phyloP scores from a whole-genome alignment of 2,888 invertebrate species.

The Clostera curtula region DNA sequence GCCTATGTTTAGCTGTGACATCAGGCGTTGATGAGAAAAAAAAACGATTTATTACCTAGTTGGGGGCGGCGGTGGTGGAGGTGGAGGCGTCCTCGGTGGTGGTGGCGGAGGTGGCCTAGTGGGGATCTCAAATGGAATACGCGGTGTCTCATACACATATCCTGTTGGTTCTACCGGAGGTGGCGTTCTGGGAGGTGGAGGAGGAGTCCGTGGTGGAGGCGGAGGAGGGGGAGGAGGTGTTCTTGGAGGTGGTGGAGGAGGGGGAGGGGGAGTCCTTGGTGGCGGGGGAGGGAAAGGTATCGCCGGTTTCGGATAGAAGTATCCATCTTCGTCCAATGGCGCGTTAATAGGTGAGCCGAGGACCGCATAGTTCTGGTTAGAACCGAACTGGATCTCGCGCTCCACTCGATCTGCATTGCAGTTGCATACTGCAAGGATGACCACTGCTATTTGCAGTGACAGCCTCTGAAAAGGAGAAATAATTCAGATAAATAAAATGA shows the following conservation, averaged over 20 bases:
- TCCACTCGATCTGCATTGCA: constrained; percentile 45
- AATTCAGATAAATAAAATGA: too few species aligned
- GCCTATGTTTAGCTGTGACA: too few species aligned
- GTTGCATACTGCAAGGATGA: constrained; percentile 56
- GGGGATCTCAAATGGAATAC: constrained; percentile 25
- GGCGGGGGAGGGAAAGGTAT: constrained; percentile 54
- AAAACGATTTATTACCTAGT: too few species aligned
- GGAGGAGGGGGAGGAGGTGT: constrained; percentile 15
- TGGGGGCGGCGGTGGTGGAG: constrained; percentile 12
- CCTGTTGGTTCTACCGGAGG: constrained; percentile 19
- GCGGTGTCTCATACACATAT: constrained; percentile 23
- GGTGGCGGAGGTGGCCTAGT: constrained; percentile 12
- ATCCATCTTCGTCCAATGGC: constrained; percentile 59
- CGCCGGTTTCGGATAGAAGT: constrained; percentile 63
- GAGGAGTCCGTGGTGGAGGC: constrained; percentile 11
- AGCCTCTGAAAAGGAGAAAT: constrained; percentile 55
- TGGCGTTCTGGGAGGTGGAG: constrained; percentile 11
- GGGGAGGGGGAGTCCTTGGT: constrained; percentile 8
- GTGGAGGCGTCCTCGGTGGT: constrained; percentile 16
- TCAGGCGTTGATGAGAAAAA: too few species aligned
- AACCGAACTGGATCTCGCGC: constrained; percentile 48
- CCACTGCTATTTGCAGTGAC: constrained; percentile 63
- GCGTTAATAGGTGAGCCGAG: constrained; percentile 52
- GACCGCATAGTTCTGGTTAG: constrained; percentile 58
- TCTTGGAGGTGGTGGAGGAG: constrained; percentile 17